phyloP scores from a whole-genome alignment of 2,113 vertebrate species.

The Myrmecobius fasciatus region DNA sequence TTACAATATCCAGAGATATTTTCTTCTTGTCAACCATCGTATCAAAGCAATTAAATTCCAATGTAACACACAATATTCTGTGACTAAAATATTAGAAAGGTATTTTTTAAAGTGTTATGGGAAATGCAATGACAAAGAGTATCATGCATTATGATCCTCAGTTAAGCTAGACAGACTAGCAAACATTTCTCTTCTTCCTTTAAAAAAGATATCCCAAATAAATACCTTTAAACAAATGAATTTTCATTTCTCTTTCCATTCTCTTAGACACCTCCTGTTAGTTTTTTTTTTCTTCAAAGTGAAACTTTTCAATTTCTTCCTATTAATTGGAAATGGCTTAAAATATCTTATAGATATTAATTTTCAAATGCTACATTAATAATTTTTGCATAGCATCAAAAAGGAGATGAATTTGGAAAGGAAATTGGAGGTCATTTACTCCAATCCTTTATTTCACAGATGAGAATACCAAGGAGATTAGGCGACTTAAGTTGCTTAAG shows the following conservation, averaged over 20 bases:
- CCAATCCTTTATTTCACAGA: not conserved
- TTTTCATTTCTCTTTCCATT: not conserved
- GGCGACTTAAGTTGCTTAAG: not conserved
- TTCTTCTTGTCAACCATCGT: not conserved
- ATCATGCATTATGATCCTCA: not conserved
- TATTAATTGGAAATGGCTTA: not conserved
- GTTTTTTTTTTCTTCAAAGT: not conserved
- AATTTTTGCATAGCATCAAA: not conserved
- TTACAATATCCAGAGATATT: conserved; percentile 6
- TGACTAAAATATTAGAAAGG: not conserved
- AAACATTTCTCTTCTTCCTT: not conserved
- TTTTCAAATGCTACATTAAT: not conserved
- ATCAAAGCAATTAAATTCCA: not conserved
- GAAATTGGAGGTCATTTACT: not conserved
- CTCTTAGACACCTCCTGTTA: not conserved
- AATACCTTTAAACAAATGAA: not conserved
- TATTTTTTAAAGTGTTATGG: not conserved
- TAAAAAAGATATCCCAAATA: not conserved
- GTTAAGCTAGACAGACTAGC: not conserved
- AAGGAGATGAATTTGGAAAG: not conserved
- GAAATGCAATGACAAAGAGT: not conserved
- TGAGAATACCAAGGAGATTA: not conserved
- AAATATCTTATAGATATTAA: not conserved
- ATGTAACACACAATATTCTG: not conserved
- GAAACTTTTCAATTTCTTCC: not conserved